phyloP scores from a whole-genome alignment of 1,140 invertebrate genomes.

The Micrasema longulum region DNA sequence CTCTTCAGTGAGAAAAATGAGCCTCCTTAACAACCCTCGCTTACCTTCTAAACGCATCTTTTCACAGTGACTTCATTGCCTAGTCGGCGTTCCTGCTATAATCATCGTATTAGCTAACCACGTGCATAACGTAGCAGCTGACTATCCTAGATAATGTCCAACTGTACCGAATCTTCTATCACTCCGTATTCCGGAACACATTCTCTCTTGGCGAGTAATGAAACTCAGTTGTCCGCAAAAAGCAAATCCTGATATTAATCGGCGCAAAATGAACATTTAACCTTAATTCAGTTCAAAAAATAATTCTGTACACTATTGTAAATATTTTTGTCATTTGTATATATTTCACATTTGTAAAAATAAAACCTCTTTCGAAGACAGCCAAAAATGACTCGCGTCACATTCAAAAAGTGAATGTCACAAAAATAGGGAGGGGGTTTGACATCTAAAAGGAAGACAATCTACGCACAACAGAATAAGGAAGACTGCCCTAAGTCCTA shows the following conservation, averaged over 20 bases:
- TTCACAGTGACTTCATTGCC: constrained; percentile 1
- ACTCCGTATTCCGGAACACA: background rate
- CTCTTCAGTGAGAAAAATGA: too few relatives aligned
- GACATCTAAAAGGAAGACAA: constrained; percentile 44
- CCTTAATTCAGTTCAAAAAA: constrained; percentile 30
- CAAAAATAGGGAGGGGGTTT: constrained; percentile 31
- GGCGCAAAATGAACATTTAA: constrained; percentile 13
- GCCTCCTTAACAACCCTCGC: too few relatives aligned
- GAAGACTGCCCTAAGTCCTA: constrained; percentile 17
- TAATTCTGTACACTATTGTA: constrained; percentile 44
- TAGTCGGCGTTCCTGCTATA: background rate
- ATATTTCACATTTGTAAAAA: constrained; percentile 45
- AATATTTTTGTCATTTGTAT: constrained; percentile 43
- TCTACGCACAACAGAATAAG: constrained; percentile 32
- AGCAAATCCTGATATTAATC: constrained; percentile 9
- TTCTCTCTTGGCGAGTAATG: too few relatives aligned
- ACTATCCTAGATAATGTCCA: constrained; percentile 19
- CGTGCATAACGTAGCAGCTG: too few relatives aligned
- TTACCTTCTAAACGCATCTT: too few relatives aligned
- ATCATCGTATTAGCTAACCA: too few relatives aligned
- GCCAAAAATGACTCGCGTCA: constrained; percentile 23
- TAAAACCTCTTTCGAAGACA: constrained; percentile 38
- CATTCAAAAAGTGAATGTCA: constrained; percentile 28
- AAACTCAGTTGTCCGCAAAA: background rate
- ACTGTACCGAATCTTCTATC: constrained; percentile 5